Percentiles rank a stretch among this genome's conserved stretches.
Evolutionary conservation across 1,140 invertebrate genomes (phyloP).

Genomic region (Plectus sambesii): DNA sequence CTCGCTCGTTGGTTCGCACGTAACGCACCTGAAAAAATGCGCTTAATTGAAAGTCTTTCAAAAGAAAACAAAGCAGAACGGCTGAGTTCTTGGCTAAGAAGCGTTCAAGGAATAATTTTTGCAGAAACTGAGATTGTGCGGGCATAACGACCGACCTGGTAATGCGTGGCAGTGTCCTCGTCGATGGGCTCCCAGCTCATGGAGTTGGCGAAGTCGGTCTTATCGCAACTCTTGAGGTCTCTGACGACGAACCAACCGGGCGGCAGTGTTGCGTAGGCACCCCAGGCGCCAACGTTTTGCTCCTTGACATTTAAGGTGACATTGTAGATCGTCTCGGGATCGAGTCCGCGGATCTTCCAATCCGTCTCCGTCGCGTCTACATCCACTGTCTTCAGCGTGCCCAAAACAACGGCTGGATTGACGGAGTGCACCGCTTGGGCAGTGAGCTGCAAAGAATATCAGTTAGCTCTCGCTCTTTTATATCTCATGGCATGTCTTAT

Average conservation of each 20-base stretch:
- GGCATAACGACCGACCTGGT: constrained; percentile 37
- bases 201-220: constrained; percentile 37
- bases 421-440: constrained; percentile 39
- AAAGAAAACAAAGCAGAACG: background rate
- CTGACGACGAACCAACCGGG: constrained; percentile 43
- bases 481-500: constrained; percentile 7
- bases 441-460: constrained; percentile 21
- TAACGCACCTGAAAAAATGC: constrained; percentile 28
- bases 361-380: constrained; percentile 35
- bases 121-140: no score
- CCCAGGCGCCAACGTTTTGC: constrained; percentile 41
- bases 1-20: constrained; percentile 29
- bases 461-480: constrained; percentile 8
- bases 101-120: background rate
- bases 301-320: constrained; percentile 41
- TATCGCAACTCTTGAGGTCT: constrained; percentile 43
- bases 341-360: constrained; percentile 34
- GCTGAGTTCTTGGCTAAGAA: background rate
- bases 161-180: constrained; percentile 36
- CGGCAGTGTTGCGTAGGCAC: constrained; percentile 42
- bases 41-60: background rate
- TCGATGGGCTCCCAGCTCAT: constrained; percentile 45
- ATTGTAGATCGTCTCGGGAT: constrained; percentile 44
- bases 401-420: constrained; percentile 29
- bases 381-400: constrained; percentile 35